These are phyloP conservation scores for Stictonetta naevosa DNA, from an alignment of 2,113 vertebrate genomes.

Conservation along the genomic window DNA sequence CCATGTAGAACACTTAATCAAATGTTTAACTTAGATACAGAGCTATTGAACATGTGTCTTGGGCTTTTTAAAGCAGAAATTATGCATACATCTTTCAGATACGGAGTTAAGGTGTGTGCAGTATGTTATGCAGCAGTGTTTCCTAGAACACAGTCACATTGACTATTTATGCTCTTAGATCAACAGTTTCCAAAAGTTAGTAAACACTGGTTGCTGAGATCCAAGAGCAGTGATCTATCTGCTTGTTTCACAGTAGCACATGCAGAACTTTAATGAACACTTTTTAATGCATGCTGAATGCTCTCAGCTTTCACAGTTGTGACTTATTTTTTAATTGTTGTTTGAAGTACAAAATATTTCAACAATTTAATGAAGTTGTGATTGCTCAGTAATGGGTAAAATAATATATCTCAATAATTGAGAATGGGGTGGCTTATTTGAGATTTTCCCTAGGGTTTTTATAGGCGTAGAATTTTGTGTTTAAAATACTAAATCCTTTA, in stretches of 20 bases:
- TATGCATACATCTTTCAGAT: neutral
- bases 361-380: neutral
- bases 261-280: neutral
- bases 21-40: neutral
- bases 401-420: neutral
- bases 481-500: neutral
- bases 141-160: neutral
- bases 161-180: neutral
- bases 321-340: neutral
- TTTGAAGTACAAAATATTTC: neutral
- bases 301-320: neutral
- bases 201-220: neutral
- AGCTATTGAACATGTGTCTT: neutral
- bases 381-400: neutral
- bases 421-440: neutral
- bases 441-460: neutral
- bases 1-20: neutral
- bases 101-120: neutral
- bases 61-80: neutral
- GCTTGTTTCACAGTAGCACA: accelerated
- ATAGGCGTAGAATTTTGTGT: neutral
- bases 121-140: neutral
- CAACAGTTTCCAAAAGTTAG: neutral
- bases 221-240: neutral
- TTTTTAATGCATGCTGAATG: neutral